Evolutionary conservation across 37 sponge, comb jelly and placozoan species (phyloP).

Genomic region (Petrosia ficiformis): DNA sequence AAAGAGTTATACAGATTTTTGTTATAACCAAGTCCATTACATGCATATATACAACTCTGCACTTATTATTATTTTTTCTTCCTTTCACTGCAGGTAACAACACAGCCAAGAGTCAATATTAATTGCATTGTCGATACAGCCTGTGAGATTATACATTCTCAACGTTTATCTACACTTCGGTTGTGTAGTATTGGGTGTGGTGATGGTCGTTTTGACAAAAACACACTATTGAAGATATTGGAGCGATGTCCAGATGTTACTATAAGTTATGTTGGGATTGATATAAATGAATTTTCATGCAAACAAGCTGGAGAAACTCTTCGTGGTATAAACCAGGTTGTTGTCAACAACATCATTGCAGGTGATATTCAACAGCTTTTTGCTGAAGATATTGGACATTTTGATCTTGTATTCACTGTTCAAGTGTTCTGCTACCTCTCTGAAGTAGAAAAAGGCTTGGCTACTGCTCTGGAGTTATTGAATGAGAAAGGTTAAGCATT

Average conservation of each 20-base stretch:
- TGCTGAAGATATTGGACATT: background rate
- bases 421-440: slow-evolving; percentile 19
- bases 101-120: too few species aligned
- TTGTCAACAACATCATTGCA: background rate
- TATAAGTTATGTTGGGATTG: background rate
- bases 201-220: background rate
- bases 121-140: too few species aligned
- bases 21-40: too few species aligned
- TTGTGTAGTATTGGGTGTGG: background rate
- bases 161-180: too few species aligned
- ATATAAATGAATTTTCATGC: background rate
- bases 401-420: slow-evolving; percentile 31
- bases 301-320: background rate
- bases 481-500: slow-evolving; percentile 27
- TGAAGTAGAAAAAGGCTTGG: slow-evolving; percentile 1
- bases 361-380: background rate
- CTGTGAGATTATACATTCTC: too few species aligned
- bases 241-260: background rate
- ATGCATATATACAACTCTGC: too few species aligned
- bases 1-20: too few species aligned
- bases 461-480: slow-evolving; percentile 11
- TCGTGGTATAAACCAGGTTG: background rate
- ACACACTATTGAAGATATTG: background rate
- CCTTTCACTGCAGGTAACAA: too few species aligned
- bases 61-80: too few species aligned